phyloP scores from a whole-genome alignment of 1,140 invertebrate species.

The Drosophila cardini region DNA sequence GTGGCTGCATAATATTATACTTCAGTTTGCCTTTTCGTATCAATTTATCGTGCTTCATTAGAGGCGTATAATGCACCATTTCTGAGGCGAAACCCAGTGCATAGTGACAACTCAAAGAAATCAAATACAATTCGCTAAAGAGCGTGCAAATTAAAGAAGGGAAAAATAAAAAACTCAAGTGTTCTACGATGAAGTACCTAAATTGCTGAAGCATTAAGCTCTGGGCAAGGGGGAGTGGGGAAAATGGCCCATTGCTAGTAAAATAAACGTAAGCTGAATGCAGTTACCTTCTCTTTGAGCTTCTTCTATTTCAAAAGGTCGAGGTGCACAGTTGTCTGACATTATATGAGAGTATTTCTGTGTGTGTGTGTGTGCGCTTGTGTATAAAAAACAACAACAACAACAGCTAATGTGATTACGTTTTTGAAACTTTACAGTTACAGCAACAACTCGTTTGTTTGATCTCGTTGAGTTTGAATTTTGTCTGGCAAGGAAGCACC shows the following conservation, averaged over 20 bases:
- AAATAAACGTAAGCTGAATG: constrained; percentile 40
- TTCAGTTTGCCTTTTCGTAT: constrained; percentile 29
- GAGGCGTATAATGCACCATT: constrained; percentile 49
- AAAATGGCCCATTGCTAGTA: constrained; percentile 25
- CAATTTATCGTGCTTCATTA: constrained; percentile 42
- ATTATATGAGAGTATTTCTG: constrained; percentile 3
- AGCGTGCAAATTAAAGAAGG: constrained; percentile 32
- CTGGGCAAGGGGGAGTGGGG: constrained; percentile 1
- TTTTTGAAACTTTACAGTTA: constrained; percentile 43
- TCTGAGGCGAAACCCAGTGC: constrained; percentile 19
- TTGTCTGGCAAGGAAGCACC: constrained; percentile 69
- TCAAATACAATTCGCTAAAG: constrained; percentile 21
- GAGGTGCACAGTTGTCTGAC: constrained; percentile 19
- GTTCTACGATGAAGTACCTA: constrained; percentile 21
- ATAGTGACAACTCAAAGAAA: constrained; percentile 1
- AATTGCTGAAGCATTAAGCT: constrained; percentile 8
- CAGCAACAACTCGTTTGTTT: constrained; percentile 48
- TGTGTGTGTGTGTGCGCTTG: constrained; percentile 14
- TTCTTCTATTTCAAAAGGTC: constrained; percentile 14
- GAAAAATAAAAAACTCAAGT: background rate
- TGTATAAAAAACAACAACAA: constrained; percentile 3
- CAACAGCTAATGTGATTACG: constrained; percentile 10
- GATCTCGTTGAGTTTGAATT: constrained; percentile 53
- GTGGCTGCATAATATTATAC: constrained; percentile 58
- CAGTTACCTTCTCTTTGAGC: constrained; percentile 1